A percentile compares a stretch with the other conserved stretches of the same genome.
These are phyloP conservation scores for Scytalopus superciliaris DNA, from an alignment of 2,113 vertebrate genomes.

Conservation along the genomic window DNA sequence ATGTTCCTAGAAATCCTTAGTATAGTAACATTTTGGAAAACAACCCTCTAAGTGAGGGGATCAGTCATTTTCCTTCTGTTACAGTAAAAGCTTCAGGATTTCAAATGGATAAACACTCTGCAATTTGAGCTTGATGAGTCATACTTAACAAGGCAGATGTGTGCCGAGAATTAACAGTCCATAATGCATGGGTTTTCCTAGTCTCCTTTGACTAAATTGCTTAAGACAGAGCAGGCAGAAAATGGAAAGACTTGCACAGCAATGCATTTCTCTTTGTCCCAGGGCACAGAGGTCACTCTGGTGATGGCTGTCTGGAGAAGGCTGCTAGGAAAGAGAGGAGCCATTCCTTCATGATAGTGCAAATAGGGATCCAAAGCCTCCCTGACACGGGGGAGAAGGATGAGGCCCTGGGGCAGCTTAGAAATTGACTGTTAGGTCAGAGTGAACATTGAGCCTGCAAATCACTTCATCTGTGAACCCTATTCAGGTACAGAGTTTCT, in stretches of 20 bases:
- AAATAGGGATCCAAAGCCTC: background rate
- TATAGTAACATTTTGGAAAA: conserved; percentile 3
- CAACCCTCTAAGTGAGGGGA: background rate
- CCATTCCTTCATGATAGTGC: background rate
- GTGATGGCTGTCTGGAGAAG: background rate
- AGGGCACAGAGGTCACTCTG: background rate
- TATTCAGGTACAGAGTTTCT: background rate
- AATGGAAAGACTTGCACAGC: background rate
- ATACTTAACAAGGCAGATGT: conserved; percentile 27
- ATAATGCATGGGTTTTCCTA: background rate
- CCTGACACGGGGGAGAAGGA: background rate
- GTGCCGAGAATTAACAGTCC: background rate
- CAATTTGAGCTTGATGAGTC: conserved; percentile 52
- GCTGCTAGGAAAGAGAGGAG: background rate
- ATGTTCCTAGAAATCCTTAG: conserved; percentile 21
- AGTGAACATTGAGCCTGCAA: background rate
- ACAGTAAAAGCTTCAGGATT: conserved; percentile 48
- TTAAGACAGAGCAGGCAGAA: background rate
- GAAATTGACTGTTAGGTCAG: background rate
- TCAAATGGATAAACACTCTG: conserved; percentile 33
- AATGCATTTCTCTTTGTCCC: background rate
- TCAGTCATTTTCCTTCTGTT: conserved; percentile 39
- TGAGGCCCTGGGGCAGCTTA: background rate
- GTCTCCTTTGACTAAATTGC: background rate
- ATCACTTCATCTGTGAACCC: background rate